phyloP scores from a whole-genome alignment of 1,140 invertebrate genomes.

The Macrosteles quadrilineatus region DNA sequence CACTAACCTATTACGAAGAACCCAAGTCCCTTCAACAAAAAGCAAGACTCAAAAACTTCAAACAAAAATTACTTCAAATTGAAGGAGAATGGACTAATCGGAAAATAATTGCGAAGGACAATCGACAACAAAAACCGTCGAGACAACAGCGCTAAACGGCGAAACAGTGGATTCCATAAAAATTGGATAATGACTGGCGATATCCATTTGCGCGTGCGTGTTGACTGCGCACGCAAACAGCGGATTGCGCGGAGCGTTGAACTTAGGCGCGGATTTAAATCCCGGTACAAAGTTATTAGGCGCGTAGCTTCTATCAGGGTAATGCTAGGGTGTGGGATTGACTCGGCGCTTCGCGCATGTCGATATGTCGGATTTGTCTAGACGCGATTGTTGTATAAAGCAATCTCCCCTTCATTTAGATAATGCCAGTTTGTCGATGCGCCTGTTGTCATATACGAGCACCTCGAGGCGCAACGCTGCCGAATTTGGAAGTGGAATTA shows the following conservation, averaged over 20 bases:
- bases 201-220: constrained; percentile 14
- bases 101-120: too few relatives aligned
- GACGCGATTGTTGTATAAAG: neutral
- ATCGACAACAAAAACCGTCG: too few relatives aligned
- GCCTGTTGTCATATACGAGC: neutral
- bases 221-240: too few relatives aligned
- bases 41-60: too few relatives aligned
- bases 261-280: constrained; percentile 18
- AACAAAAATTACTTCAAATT: too few relatives aligned
- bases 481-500: too few relatives aligned
- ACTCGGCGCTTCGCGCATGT: too few relatives aligned
- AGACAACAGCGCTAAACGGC: neutral
- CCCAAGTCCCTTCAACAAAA: too few relatives aligned
- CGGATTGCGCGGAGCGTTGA: neutral
- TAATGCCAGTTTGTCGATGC: neutral
- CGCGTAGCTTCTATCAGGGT: neutral
- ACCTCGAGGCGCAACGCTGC: too few relatives aligned
- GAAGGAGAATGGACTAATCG: too few relatives aligned
- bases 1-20: too few relatives aligned
- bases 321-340: too few relatives aligned
- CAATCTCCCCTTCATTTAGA: neutral
- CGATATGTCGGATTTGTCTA: neutral
- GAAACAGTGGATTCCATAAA: constrained; percentile 25
- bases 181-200: constrained; percentile 23
- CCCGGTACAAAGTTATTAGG: constrained; percentile 20